These are phyloP conservation scores for Macrotrachela quadricornifera DNA, from an alignment of 1,140 invertebrate genomes.

Conservation along the genomic window DNA sequence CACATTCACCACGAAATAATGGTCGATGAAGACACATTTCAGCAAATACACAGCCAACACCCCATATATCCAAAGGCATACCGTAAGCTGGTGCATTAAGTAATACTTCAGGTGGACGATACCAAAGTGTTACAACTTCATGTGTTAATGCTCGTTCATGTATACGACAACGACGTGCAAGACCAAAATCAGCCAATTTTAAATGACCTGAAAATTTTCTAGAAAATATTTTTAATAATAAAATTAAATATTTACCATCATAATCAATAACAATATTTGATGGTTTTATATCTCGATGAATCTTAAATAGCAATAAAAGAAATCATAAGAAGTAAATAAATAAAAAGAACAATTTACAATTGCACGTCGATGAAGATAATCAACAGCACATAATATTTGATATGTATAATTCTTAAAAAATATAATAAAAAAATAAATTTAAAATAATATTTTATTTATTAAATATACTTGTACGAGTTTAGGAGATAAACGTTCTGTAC, in stretches of 20 bases:
- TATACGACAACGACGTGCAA: constrained; percentile 58
- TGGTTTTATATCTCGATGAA: constrained; percentile 50
- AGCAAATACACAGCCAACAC: constrained; percentile 50
- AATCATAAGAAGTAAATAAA: too few relatives aligned
- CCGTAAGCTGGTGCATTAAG: constrained; percentile 46
- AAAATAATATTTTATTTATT: too few relatives aligned
- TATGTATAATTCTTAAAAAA: constrained; percentile 36
- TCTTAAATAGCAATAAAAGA: constrained; percentile 4
- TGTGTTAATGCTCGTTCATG: constrained; percentile 53
- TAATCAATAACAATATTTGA: constrained; percentile 50
- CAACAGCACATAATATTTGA: constrained; percentile 44
- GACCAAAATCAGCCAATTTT: constrained; percentile 91
- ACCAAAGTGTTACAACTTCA: constrained; percentile 52
- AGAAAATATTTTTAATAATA: too few relatives aligned
- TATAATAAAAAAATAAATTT: constrained; percentile 15
- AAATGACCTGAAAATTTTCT: constrained; percentile 46
- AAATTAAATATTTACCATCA: constrained; percentile 41
- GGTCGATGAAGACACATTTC: constrained; percentile 46
- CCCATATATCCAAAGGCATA: constrained; percentile 52
- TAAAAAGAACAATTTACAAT: constrained; percentile 20
- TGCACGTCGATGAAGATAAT: constrained; percentile 43
- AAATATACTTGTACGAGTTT: constrained; percentile 6
- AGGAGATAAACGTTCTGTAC: constrained; percentile 41
- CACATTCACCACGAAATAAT: constrained; percentile 44
- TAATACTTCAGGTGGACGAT: constrained; percentile 47